Evolutionary conservation across 2,113 vertebrate species (phyloP), one percentile per base, ranked within the genome.

Genomic region (Petaurus breviceps): DNA sequence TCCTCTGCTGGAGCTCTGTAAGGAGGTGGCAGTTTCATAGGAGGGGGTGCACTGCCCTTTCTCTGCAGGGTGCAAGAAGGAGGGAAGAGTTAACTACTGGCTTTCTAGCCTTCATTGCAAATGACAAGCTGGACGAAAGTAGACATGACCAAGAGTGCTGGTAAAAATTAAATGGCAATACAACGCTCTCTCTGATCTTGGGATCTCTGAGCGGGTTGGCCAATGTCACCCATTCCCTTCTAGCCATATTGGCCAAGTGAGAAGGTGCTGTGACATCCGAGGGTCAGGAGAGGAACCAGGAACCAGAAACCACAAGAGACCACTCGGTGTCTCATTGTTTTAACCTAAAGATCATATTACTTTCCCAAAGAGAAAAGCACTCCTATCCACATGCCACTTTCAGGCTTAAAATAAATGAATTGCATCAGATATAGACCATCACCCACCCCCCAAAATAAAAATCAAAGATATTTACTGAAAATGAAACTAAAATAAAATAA

Each of bases 11-110:
- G 95, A 0, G 96, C 97, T 98, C 90, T 97, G 95, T 99, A 99
- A 31, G 99, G 99, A 11, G 99, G 99, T 3, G 99, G 99, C 93
- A 99, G 97, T 93, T 99, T 99, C 98, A 99, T 98, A 0, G 99
- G 99, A 91, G 99, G 99, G 0, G 99, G 99, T 49, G 98, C 98
- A 10, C 97, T 97, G 9, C 98, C 96, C 89, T 93, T 98, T 93
- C 98, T 98, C 98, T 98, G 95, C 94, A 92, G 94, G 95, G 55
- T 94, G 91, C 94, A 97, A 97, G 97, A 94, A 89, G 37, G 77
- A 95, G 25, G 97, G 90, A 94, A 93, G 84, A 0, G 37, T 96
- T 92, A 92, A 92, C 2, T 84, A 23, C 37, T 55, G 12, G 1
- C 37, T 91, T 53, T 93, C 25, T 22, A 90, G 26, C 90, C 10